Conservation (phyloP, 2,888 invertebrate genomes). For the Imbricaverruca yamaguchii region DNA sequence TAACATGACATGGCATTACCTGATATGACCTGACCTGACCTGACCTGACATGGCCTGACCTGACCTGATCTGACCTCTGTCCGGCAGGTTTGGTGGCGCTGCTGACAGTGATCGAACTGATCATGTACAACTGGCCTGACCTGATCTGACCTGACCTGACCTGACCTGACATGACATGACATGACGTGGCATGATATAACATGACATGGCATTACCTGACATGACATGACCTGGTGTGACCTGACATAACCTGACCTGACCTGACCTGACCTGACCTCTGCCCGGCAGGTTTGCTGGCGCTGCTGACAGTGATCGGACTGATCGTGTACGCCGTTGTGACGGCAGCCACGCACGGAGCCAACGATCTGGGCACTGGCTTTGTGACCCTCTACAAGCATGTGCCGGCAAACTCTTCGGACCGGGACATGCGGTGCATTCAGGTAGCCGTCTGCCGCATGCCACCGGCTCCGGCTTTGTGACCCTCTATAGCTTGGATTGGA, state of each 20-base stretch:
- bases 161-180: too few species aligned
- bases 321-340: not conserved
- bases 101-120: not conserved
- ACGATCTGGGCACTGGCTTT: not conserved
- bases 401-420: not conserved
- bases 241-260: not conserved
- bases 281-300: not conserved
- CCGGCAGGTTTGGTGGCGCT: not conserved
- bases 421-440: constrained; percentile 1
- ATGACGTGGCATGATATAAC: too few species aligned
- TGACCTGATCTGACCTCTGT: not conserved
- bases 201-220: too few species aligned
- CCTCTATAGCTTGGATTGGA: too few species aligned
- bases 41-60: too few species aligned
- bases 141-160: too few species aligned
- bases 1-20: too few species aligned
- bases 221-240: too few species aligned
- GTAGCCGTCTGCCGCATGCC: not conserved
- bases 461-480: too few species aligned
- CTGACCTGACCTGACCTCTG: not conserved
- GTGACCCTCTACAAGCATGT: not conserved
- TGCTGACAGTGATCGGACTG: not conserved
- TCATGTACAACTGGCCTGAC: not conserved
- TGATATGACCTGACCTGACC: too few species aligned
- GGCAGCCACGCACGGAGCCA: not conserved